Evolutionary conservation across 2,888 invertebrate genomes (phyloP), one percentile per base, ranked within the genome.

Genomic region (Linnaemya tessellans): DNA sequence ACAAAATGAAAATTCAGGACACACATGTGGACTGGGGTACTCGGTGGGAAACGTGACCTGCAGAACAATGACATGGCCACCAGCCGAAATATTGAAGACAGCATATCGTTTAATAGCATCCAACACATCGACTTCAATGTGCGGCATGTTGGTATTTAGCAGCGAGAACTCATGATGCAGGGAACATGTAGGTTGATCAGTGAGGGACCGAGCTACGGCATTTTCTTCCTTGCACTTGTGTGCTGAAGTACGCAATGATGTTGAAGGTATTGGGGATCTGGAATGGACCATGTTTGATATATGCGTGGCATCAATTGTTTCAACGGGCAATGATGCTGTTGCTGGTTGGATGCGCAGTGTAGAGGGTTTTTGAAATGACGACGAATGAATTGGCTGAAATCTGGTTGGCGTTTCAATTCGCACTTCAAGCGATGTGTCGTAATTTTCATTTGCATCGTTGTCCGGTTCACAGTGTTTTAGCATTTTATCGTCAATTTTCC

Each of bases 401-500:
- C 90, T 91, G 0, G 90, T 89, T 9, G 91, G 90, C 0, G 90
- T 90, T 13, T 87, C 88, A 4, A 88, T 70, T 4, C 87, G 87
- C 2, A 87, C 81, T 82, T 83, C 80, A 87, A 88, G 75, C 35
- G 85, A 20, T 2, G 89, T 93, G 88, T 93, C 93, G 11, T 94
- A 94, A 49, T 87, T 73, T 60, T 84, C 84, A 67, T 84, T 87
- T 1, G 77, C 75, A 25, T 94, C 94, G 82, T 95, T 89, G 92
- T 94, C 90, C 88, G 94, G 90, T 71, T 92, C 92, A 91, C 97
- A 97, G 89, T 97, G 93, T 93, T 97, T 97, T 88, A 97, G 95
- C 86, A 98, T 93, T 83, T 96, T 95, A 54, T 96, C 95, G 91
- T 97, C 97, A 90, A 98, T 96, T 89, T 96, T 95, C 97, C 98